These are phyloP conservation scores for Sitta carolinensis DNA, from an alignment of 2,797 vertebrate genomes.

Conservation along the genomic window DNA sequence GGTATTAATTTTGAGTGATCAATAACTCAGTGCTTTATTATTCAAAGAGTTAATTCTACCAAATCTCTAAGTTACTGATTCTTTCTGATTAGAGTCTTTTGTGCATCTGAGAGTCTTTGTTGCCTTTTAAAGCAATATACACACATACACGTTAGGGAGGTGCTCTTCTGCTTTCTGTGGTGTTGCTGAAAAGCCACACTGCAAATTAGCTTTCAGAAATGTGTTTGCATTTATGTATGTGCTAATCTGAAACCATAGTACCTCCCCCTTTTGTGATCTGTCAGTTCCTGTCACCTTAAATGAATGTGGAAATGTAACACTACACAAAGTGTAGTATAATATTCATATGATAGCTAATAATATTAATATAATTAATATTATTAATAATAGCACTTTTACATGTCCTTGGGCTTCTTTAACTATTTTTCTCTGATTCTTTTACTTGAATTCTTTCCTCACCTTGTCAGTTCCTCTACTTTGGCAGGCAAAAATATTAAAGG, in stretches of 20 bases:
- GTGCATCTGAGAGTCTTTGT: not conserved
- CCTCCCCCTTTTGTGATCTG: not conserved
- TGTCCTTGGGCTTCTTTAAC: not conserved
- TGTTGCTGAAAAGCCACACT: not conserved
- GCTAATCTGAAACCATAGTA: not conserved
- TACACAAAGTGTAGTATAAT: not conserved
- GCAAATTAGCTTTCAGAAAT: not conserved
- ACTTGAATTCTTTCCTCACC: fast-evolving
- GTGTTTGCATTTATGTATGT: not conserved
- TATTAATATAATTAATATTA: not conserved
- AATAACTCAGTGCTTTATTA: not conserved
- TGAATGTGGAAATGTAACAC: not conserved
- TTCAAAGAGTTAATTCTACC: not conserved
- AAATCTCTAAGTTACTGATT: not conserved
- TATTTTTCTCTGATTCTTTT: not conserved
- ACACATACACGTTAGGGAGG: not conserved
- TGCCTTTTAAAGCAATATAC: not conserved
- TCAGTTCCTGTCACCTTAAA: not conserved
- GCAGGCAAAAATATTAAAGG: fast-evolving
- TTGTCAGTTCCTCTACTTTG: not conserved
- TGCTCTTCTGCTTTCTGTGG: not conserved
- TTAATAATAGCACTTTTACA: not conserved
- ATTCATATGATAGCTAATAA: not conserved
- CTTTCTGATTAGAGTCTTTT: not conserved
- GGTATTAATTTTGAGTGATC: not conserved